Conservation (phyloP, 2,113 vertebrate genomes). For the Oreotrochilus melanogaster region DNA sequence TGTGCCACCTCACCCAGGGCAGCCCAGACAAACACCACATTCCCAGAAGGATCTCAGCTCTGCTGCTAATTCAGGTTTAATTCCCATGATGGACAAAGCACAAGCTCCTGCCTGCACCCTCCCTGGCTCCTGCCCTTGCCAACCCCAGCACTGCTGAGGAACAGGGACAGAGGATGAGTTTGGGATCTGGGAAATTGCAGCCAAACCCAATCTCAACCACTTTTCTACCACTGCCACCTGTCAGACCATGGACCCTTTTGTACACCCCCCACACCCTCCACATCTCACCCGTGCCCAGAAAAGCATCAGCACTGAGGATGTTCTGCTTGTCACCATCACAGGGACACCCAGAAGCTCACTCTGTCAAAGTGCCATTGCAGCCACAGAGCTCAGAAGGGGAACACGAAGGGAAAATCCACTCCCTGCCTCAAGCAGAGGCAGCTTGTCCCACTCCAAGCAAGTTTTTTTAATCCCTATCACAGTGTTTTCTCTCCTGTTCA, state of each 20-base stretch:
- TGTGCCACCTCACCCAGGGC: background rate
- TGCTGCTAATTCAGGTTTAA: background rate
- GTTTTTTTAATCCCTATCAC: background rate
- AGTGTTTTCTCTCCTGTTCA: background rate
- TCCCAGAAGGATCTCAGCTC: background rate
- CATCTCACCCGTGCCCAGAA: too few species aligned
- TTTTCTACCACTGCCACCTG: fast-evolving
- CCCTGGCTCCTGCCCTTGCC: background rate
- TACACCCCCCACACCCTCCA: background rate
- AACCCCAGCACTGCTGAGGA: background rate
- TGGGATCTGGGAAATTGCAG: background rate
- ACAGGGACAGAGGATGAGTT: fast-evolving
- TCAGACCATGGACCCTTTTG: background rate
- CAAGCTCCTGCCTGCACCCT: background rate
- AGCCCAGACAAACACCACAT: background rate
- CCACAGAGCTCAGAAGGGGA: fast-evolving
- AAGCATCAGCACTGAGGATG: too few species aligned
- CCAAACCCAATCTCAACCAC: background rate
- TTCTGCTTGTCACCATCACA: background rate
- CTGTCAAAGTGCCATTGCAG: background rate
- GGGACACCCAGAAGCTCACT: background rate
- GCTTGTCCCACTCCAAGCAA: too few species aligned
- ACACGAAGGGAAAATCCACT: fast-evolving
- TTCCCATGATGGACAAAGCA: background rate
- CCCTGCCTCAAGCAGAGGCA: background rate